Evolutionary conservation across 2,797 vertebrate species (phyloP).

Genomic region (Pampus argenteus): DNA sequence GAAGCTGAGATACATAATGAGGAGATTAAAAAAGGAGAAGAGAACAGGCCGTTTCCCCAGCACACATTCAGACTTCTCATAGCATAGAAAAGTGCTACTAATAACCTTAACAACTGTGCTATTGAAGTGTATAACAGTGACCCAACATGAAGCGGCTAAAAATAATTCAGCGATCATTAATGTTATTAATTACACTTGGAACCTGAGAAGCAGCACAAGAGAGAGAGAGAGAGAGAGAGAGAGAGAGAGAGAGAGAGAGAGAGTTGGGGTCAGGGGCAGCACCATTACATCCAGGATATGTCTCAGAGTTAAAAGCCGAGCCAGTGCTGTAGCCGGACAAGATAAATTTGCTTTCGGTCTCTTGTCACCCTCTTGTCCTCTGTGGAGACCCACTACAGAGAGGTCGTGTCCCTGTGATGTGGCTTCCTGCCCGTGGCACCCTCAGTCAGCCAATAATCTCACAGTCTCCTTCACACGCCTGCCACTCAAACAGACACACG

Average conservation of each 20-base stretch:
- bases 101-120: neutral
- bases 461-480: constrained; percentile 50
- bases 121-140: neutral
- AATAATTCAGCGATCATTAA: neutral
- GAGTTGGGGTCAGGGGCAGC: neutral
- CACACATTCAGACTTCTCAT: too few relatives aligned
- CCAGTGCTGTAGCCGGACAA: neutral
- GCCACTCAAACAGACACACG: constrained; percentile 37
- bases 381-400: constrained; percentile 41
- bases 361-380: constrained; percentile 61
- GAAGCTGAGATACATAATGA: too few relatives aligned
- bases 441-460: constrained; percentile 39
- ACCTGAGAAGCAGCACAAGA: neutral
- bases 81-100: too few relatives aligned
- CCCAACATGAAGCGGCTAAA: neutral
- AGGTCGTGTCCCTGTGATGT: constrained; percentile 61
- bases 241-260: too few relatives aligned
- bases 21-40: too few relatives aligned
- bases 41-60: too few relatives aligned
- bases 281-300: neutral
- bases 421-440: constrained; percentile 57
- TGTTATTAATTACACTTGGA: neutral
- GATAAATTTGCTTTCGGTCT: constrained; percentile 57
- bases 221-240: too few relatives aligned
- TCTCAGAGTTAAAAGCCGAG: neutral